Conservation (phyloP, 2,888 invertebrate species). For the Sphinx pinastri region DNA sequence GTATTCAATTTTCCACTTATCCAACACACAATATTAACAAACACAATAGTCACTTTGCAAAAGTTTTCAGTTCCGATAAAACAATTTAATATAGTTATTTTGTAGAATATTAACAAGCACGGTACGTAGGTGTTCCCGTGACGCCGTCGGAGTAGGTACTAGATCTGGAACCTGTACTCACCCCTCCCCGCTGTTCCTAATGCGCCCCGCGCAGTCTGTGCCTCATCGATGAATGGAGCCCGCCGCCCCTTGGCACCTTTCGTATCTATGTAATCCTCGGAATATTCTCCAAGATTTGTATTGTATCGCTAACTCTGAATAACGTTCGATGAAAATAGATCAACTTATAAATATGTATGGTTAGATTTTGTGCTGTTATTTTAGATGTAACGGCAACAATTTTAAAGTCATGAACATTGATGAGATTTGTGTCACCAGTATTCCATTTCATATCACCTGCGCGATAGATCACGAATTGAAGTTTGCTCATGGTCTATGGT, state of each 20-base stretch:
- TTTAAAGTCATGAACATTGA: not conserved
- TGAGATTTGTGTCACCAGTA: not conserved
- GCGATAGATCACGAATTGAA: no score
- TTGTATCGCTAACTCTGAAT: slow-evolving; percentile 67
- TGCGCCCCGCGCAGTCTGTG: slow-evolving; percentile 71
- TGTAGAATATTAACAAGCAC: slow-evolving; percentile 18
- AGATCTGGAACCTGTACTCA: slow-evolving; percentile 58
- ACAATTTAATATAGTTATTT: not conserved
- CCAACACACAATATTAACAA: not conserved
- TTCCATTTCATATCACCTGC: no score
- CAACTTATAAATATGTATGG: slow-evolving; percentile 43
- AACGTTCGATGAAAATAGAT: slow-evolving; percentile 73
- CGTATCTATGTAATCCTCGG: slow-evolving; percentile 63
- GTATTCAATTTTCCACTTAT: not conserved
- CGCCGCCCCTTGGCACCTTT: slow-evolving; percentile 58
- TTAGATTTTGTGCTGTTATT: not conserved
- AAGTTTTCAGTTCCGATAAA: not conserved
- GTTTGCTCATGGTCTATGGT: no score
- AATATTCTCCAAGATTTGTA: slow-evolving; percentile 64
- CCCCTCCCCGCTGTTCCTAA: slow-evolving; percentile 41
- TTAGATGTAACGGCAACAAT: not conserved
- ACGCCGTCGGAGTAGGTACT: slow-evolving; percentile 61
- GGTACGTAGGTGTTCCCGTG: slow-evolving; percentile 45
- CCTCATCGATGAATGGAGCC: slow-evolving; percentile 75
- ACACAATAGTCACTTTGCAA: not conserved